Base-by-base conservation (phyloP, 92 coral and sea anemone genomes). In the Phymanthus crucifer region DNA sequence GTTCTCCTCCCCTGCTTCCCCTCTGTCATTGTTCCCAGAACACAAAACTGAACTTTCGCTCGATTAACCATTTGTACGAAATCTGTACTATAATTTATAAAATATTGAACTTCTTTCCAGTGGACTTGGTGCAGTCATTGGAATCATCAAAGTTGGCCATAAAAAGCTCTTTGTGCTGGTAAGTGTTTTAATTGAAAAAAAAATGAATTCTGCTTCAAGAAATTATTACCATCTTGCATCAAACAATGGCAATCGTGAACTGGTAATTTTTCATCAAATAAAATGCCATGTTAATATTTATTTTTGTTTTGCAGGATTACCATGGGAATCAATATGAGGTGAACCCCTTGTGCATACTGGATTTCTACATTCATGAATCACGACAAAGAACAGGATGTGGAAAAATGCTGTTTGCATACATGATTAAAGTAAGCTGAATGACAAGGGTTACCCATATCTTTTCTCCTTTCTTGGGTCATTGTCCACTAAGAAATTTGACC, bases 151-250 rank as follows among this genome's bases (percentile, higher is more conserved):
- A 87, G 87, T 90, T 82, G 99, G 99, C 10, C 86, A 85, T 45
- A 96, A 96, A 88, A 96, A 85, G 85, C 78, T 96, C 56, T 96
- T 96, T 83, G 82, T 96, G 37, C 76, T 91, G 98, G 98, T 94
- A 90, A 72, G 29, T 57, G 7, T 57, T 0, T n/a, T 21, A 0
- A 9, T 14, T 0, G 5, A 19, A 3, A 56, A 56, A 5, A 13
- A 50, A 16, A 19, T 50, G 43, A 38, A 38, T 6, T 38, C 43
- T 38, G 10, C 43, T 38, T 4, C 10, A 38, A 38, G n/a, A 17
- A 45, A 45, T 45, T 45, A 17, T 50, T 50, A 10, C 1, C n/a
- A 11, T 16, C 3, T 10, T 8, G 3, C 12, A 21, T 4, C 58
- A 50, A 50, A 50, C 19, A 50, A 19, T 50, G 58, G 18, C 3